Percentiles rank a stretch among this genome's conserved stretches.
phyloP scores from a whole-genome alignment of 2,888 invertebrate genomes.

The Stegana nigrithorax region DNA sequence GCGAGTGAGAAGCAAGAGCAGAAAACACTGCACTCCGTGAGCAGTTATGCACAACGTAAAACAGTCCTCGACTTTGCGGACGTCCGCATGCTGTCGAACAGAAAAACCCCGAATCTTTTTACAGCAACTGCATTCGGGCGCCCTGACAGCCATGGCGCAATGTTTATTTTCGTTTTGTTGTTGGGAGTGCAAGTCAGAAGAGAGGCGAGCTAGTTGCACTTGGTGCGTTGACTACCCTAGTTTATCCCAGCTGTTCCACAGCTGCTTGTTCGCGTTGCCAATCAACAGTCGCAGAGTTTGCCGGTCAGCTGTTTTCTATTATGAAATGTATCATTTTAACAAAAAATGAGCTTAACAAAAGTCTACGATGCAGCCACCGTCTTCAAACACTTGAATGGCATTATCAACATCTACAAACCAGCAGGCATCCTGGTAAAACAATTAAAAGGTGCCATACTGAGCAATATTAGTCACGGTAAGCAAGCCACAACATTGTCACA shows the following conservation, averaged over 20 bases:
- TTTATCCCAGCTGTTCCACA: not conserved
- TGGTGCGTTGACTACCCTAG: not conserved
- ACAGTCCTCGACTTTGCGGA: too few relatives aligned
- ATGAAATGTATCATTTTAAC: not conserved
- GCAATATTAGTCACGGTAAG: slow-evolving; percentile 78
- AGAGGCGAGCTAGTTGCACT: too few relatives aligned
- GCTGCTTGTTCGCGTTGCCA: not conserved
- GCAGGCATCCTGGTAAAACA: slow-evolving; percentile 71
- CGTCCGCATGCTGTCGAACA: too few relatives aligned
- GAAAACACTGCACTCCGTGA: too few relatives aligned
- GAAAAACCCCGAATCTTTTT: too few relatives aligned
- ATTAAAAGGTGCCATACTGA: slow-evolving; percentile 72
- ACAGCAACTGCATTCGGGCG: too few relatives aligned
- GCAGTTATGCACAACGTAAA: too few relatives aligned
- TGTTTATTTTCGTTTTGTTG: too few relatives aligned
- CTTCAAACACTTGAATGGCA: slow-evolving; percentile 78
- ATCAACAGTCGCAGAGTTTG: not conserved
- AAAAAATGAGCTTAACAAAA: slow-evolving; percentile 55
- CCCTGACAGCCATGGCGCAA: too few relatives aligned
- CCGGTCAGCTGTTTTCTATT: slow-evolving; percentile 2
- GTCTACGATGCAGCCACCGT: slow-evolving; percentile 71
- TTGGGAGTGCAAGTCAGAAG: too few relatives aligned
- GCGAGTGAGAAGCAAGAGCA: too few relatives aligned
- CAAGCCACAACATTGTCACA: not conserved
- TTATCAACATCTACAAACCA: slow-evolving; percentile 85